These are phyloP conservation scores for Felis catus DNA, from an alignment of 2,113 vertebrate genomes.

Conservation along the genomic window DNA sequence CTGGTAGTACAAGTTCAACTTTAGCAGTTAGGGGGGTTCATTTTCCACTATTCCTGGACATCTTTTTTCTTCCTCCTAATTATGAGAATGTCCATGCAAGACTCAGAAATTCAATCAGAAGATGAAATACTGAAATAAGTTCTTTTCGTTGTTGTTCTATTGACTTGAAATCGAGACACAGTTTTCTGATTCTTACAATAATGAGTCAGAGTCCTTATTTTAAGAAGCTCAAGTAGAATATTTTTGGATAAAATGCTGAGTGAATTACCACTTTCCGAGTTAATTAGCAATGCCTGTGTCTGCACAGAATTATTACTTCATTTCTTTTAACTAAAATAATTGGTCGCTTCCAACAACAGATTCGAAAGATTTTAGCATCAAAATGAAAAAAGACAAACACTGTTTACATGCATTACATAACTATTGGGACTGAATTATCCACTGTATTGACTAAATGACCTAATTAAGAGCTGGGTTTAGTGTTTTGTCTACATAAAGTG, in stretches of 20 bases:
- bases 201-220: conserved; percentile 43
- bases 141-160: conserved; percentile 6
- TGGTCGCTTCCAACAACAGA: conserved; percentile 19
- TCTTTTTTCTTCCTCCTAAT: conserved; percentile 51
- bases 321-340: conserved; percentile 53
- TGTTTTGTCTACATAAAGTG: not conserved
- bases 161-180: conserved; percentile 35
- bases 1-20: conserved; percentile 1
- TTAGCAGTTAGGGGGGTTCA: not conserved
- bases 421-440: conserved; percentile 42
- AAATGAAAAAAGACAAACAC: conserved; percentile 39
- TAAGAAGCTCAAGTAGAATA: conserved; percentile 30
- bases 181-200: conserved; percentile 53
- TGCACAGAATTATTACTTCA: conserved; percentile 42
- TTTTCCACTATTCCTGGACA: not conserved
- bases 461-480: conserved; percentile 62
- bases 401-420: conserved; percentile 51
- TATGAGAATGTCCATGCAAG: not conserved
- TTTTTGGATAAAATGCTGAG: conserved; percentile 7
- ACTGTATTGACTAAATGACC: conserved; percentile 67
- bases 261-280: conserved; percentile 33
- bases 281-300: not conserved
- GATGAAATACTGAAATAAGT: conserved; percentile 42
- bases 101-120: conserved; percentile 37
- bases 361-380: conserved; percentile 60